Conservation (phyloP, 2,797 vertebrate genomes). For the Novumbra hubbsi region DNA sequence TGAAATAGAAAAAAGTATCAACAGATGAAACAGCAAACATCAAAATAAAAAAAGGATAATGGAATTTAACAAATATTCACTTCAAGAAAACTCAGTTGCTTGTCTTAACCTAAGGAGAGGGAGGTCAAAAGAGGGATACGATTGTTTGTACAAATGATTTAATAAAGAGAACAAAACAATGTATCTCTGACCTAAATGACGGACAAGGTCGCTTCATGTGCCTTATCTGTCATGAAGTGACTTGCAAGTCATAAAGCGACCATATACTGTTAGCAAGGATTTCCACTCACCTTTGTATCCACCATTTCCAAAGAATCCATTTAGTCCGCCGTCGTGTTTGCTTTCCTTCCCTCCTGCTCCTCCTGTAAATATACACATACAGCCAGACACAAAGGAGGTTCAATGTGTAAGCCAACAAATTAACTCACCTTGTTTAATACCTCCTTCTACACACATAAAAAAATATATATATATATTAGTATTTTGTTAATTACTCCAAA, state of each 20-base stretch:
- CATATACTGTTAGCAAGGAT: background rate
- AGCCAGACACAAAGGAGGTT: background rate
- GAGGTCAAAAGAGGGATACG: background rate
- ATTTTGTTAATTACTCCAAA: too few species aligned
- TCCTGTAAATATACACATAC: slow-evolving; percentile 5
- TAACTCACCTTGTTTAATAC: background rate
- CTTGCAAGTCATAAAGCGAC: background rate
- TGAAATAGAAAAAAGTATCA: slow-evolving; percentile 19
- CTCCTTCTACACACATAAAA: too few species aligned
- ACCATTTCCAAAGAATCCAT: slow-evolving; percentile 66
- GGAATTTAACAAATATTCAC: slow-evolving; percentile 42
- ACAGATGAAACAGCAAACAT: slow-evolving; percentile 39
- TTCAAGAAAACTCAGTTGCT: slow-evolving; percentile 28
- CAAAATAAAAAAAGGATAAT: slow-evolving; percentile 35
- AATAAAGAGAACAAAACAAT: background rate
- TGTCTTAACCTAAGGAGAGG: slow-evolving; percentile 62
- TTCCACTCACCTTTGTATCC: slow-evolving; percentile 74
- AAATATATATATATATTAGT: too few species aligned
- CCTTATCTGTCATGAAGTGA: background rate
- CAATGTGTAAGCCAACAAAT: background rate
- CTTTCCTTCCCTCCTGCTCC: slow-evolving; percentile 65
- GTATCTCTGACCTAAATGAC: background rate
- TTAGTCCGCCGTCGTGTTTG: slow-evolving; percentile 61
- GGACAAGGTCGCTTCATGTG: background rate
- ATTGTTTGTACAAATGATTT: background rate